Percentiles rank a stretch among this genome's conserved stretches.
These are phyloP conservation scores for Silurus asotus DNA, from an alignment of 2,113 vertebrate genomes.

Conservation along the genomic window DNA sequence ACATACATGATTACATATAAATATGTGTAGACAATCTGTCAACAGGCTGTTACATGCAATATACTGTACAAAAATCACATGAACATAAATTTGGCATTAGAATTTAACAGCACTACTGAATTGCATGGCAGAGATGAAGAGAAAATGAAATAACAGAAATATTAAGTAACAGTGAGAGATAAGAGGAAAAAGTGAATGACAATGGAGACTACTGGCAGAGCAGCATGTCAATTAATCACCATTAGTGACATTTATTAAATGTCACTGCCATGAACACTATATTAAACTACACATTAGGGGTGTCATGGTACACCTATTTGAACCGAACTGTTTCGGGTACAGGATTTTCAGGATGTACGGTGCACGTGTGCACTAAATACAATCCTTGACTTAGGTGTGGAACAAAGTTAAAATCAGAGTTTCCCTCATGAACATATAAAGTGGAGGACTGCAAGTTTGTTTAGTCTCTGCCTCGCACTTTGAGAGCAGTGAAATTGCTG, in stretches of 20 bases:
- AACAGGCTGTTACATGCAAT: not conserved
- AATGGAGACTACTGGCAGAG: conserved; percentile 31
- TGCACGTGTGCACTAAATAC: no score
- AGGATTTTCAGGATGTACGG: no score
- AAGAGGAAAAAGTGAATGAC: conserved; percentile 30
- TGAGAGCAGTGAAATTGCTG: no score
- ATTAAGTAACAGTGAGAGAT: conserved; percentile 8
- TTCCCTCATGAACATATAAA: no score
- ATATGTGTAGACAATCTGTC: not conserved
- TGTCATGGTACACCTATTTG: no score
- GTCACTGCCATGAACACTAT: not conserved
- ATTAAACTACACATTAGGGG: not conserved
- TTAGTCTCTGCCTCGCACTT: no score
- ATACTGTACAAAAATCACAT: not conserved
- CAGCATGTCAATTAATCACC: conserved; percentile 28
- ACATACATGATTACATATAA: not conserved
- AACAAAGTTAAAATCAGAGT: no score
- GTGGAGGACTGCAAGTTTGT: no score
- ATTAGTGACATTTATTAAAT: conserved; percentile 32
- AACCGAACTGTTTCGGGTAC: no score
- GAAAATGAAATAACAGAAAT: not conserved
- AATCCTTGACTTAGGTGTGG: no score
- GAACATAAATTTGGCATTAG: not conserved
- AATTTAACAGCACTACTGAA: not conserved
- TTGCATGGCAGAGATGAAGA: not conserved